These are phyloP conservation scores for Sardina pilchardus DNA, from an alignment of 2,113 vertebrate genomes.

Conservation along the genomic window DNA sequence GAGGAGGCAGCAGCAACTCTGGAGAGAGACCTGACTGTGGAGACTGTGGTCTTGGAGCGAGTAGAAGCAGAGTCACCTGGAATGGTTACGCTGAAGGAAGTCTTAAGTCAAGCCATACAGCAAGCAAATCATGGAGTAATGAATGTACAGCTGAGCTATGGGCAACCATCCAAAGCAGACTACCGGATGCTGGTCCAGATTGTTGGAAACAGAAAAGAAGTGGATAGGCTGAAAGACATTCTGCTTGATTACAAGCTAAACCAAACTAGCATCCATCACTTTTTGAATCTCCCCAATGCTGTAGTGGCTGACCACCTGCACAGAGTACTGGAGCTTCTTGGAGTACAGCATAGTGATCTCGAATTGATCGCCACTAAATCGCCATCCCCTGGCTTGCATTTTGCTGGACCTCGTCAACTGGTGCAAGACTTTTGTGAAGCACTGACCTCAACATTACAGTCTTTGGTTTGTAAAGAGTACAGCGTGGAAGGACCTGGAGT, in stretches of 20 bases:
- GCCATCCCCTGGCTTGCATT: conserved; percentile 42
- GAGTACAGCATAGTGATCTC: conserved; percentile 39
- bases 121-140: conserved; percentile 35
- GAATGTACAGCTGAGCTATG: conserved; percentile 51
- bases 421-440: conserved; percentile 36
- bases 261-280: conserved; percentile 38
- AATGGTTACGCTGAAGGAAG: conserved; percentile 50
- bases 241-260: conserved; percentile 53
- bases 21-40: conserved; percentile 43
- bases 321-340: conserved; percentile 44
- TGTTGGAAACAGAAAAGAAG: conserved; percentile 55
- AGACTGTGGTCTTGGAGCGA: conserved; percentile 42
- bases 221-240: conserved; percentile 51
- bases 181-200: conserved; percentile 39
- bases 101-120: conserved; percentile 36
- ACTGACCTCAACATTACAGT: conserved; percentile 31
- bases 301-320: conserved; percentile 56
- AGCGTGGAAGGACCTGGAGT: conserved; percentile 56
- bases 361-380: conserved; percentile 18
- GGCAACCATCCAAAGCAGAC: not conserved
- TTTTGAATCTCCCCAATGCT: conserved; percentile 37
- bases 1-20: conserved; percentile 52
- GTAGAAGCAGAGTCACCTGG: conserved; percentile 30
- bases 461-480: conserved; percentile 29
- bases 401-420: conserved; percentile 54